These are phyloP conservation scores for Chlorops oryzae DNA, from an alignment of 1,140 invertebrate species.

Conservation along the genomic window DNA sequence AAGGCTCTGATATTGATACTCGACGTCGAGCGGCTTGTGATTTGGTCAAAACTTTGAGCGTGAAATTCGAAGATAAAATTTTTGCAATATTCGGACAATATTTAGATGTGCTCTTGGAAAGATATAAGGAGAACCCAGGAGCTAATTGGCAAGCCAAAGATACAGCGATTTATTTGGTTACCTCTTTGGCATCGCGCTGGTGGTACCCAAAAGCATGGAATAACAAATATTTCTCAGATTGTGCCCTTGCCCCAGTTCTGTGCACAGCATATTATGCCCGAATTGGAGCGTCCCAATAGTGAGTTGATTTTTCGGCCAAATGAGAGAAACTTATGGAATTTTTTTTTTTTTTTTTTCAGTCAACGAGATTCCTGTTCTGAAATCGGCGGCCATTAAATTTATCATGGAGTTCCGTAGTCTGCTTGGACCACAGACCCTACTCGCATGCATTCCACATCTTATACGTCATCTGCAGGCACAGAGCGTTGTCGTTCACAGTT, in stretches of 20 bases:
- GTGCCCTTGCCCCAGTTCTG: constrained; percentile 88
- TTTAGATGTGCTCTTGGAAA: constrained; percentile 73
- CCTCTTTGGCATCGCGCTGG: constrained; percentile 86
- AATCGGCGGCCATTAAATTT: constrained; percentile 94
- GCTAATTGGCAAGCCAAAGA: constrained; percentile 91
- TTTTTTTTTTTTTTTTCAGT: constrained; percentile 55
- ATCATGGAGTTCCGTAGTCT: constrained; percentile 91
- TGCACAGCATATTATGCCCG: constrained; percentile 73
- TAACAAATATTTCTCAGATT: constrained; percentile 82
- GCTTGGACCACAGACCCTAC: constrained; percentile 69
- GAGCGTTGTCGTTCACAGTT: constrained; percentile 88
- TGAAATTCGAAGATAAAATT: constrained; percentile 86
- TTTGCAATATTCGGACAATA: constrained; percentile 90
- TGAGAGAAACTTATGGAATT: not conserved
- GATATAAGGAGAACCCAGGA: constrained; percentile 68
- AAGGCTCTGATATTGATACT: constrained; percentile 97
- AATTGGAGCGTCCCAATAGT: constrained; percentile 67
- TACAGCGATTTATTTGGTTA: constrained; percentile 92
- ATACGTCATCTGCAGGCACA: constrained; percentile 64
- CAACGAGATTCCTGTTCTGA: constrained; percentile 81
- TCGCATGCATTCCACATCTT: constrained; percentile 69
- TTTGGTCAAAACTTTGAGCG: constrained; percentile 82
- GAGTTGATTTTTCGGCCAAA: not conserved
- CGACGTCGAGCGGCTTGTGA: constrained; percentile 91
- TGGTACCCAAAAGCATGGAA: constrained; percentile 84